Evolutionary conservation across 2,888 invertebrate genomes (phyloP).

Genomic region (Belgica antarctica): DNA sequence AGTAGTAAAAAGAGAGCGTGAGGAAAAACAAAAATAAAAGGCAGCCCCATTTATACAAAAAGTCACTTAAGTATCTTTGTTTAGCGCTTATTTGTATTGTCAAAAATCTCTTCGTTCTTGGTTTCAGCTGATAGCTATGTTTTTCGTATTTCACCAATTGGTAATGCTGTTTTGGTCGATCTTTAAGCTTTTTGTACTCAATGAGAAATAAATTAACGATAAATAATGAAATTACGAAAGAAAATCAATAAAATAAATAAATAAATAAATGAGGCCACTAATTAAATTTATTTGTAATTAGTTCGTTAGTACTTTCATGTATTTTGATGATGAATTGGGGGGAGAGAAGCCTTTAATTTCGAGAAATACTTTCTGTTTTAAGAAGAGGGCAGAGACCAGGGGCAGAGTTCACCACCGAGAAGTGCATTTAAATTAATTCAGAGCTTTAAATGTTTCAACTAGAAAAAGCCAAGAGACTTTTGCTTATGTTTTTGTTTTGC

Average conservation of each 20-base stretch:
- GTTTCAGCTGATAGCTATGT: not conserved
- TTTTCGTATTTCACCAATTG: constrained; percentile 6
- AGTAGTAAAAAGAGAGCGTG: too few relatives aligned
- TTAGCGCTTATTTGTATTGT: too few relatives aligned
- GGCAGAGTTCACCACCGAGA: not conserved
- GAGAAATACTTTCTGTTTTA: constrained; percentile 39
- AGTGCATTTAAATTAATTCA: too few relatives aligned
- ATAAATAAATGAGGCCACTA: not conserved
- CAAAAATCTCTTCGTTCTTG: too few relatives aligned
- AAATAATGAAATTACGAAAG: not conserved
- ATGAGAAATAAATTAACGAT: not conserved
- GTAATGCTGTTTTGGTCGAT: not conserved
- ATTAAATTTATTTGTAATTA: not conserved
- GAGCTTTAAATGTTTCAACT: too few relatives aligned
- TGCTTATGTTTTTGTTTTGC: too few relatives aligned
- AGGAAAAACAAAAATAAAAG: too few relatives aligned
- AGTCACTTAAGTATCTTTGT: too few relatives aligned
- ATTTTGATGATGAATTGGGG: constrained; percentile 8
- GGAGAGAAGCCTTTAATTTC: constrained; percentile 44
- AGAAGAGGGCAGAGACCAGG: constrained; percentile 43
- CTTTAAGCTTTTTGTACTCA: not conserved
- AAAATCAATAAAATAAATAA: constrained; percentile 7
- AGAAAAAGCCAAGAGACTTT: too few relatives aligned
- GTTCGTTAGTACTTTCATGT: constrained; percentile 14
- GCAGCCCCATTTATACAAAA: too few relatives aligned